Evolutionary conservation across 2,797 vertebrate genomes (phyloP), one percentile per base, ranked within the genome.

Genomic region (Sebastes steindachneri): DNA sequence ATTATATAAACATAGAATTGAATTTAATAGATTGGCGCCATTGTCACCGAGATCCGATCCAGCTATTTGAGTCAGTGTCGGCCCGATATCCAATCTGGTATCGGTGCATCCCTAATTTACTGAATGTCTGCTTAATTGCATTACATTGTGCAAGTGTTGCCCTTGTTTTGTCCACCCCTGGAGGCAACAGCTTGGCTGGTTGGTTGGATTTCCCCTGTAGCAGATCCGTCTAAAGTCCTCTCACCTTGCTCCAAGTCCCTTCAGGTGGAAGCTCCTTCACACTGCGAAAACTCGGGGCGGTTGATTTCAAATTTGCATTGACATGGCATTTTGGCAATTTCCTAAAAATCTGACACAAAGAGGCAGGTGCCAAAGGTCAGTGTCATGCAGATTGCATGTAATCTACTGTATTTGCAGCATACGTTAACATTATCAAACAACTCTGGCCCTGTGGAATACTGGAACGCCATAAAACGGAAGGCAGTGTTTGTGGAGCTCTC

Each of bases 321-420:
- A 86, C 81, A 85, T 89, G 83, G 77, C 78, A 85, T 85, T 87
- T 76, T 77, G 55, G 28, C 28, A 82, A 37, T 68, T 88, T 75
- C 71, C 59, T 84, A 62, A 80, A 62, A 62, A 75, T 86, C 63
- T 83, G 66, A 89, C 77, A 65, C 73, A 84, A 84, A 72, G 74
- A 85, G 75, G 75, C 68, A 54, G 65, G 85, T 82, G 80, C 21
- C 9, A 33, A 79, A 54, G 4, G 7, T 17, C 17, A 0, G 19
- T n/a, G 48, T 51, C 48, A n/a, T 51, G 48, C 48, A 51, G 48
- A 51, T n/a, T n/a, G 8, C 28, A 15, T 29, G 33, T 62, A 12
- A 51, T 68, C 11, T 28, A 19, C 71, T 72, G 11, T 58, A 58
- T 78, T 73, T 79, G 57, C 21, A 55, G 21, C 26, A 31, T 62